Evolutionary conservation across 2,888 invertebrate genomes (phyloP).

Genomic region (Saturnia japonica): DNA sequence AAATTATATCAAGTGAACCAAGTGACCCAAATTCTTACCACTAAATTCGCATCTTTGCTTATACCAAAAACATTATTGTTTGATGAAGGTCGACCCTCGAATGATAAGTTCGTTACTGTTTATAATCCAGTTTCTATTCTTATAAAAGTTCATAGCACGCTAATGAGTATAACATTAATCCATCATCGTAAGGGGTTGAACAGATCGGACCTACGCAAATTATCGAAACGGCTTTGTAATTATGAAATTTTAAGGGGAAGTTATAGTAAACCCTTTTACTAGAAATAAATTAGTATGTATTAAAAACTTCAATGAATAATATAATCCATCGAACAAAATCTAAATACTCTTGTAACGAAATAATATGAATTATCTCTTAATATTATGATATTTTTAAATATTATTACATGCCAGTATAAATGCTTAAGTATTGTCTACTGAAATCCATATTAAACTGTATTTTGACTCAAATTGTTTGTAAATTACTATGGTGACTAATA

Average conservation of each 20-base stretch:
- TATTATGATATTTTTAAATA: too few species aligned
- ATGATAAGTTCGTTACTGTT: not conserved
- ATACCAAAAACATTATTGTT: not conserved
- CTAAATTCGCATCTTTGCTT: not conserved
- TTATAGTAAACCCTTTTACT: not conserved
- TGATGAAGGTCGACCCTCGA: not conserved
- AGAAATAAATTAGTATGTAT: not conserved
- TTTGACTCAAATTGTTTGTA: too few species aligned
- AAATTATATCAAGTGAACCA: not conserved
- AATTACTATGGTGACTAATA: too few species aligned
- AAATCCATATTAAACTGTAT: too few species aligned
- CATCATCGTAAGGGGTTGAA: conserved; percentile 33
- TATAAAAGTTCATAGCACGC: conserved; percentile 1
- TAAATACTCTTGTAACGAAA: too few species aligned
- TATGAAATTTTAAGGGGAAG: conserved; percentile 33
- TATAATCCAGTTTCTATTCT: conserved; percentile 1
- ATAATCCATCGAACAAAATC: too few species aligned
- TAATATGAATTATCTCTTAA: too few species aligned
- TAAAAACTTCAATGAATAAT: too few species aligned
- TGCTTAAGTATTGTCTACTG: too few species aligned
- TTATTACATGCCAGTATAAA: too few species aligned
- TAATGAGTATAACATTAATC: conserved; percentile 27
- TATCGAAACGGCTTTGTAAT: conserved; percentile 33
- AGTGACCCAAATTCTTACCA: not conserved
- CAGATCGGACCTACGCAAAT: conserved; percentile 31